phyloP scores from a whole-genome alignment of 2,113 vertebrate genomes.

The Pao palembangensis region DNA sequence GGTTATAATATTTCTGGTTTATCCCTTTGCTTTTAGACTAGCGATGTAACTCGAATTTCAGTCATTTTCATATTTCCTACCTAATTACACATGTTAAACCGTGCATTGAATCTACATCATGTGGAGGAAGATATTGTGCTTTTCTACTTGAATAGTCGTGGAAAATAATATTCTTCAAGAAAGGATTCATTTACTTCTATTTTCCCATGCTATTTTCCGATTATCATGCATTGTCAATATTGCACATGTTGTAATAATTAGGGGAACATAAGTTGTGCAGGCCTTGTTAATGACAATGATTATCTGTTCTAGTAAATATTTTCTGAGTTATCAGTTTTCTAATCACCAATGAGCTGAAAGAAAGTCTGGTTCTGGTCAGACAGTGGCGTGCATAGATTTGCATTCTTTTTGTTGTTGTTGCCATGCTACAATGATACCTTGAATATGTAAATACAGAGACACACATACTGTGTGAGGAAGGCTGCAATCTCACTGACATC shows the following conservation, averaged over 20 bases:
- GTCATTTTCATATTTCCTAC: too few relatives aligned
- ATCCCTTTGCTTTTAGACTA: not conserved
- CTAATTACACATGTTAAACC: too few relatives aligned
- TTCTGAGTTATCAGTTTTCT: slow-evolving; percentile 1
- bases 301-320: not conserved
- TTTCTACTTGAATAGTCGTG: too few relatives aligned
- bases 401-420: slow-evolving; percentile 58
- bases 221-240: too few relatives aligned
- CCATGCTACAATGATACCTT: slow-evolving; percentile 14
- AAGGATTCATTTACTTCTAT: too few relatives aligned
- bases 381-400: slow-evolving; percentile 65
- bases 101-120: too few relatives aligned
- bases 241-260: too few relatives aligned
- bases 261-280: not conserved
- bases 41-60: too few relatives aligned
- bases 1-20: not conserved
- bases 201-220: too few relatives aligned
- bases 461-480: slow-evolving; percentile 6
- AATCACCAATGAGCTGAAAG: not conserved
- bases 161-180: too few relatives aligned
- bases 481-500: slow-evolving; percentile 1
- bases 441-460: slow-evolving; percentile 4
- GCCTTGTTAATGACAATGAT: not conserved
- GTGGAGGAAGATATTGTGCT: too few relatives aligned
- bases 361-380: slow-evolving; percentile 33